Evolutionary conservation across 2,113 vertebrate genomes (phyloP).

Genomic region (Hipposideros armiger): DNA sequence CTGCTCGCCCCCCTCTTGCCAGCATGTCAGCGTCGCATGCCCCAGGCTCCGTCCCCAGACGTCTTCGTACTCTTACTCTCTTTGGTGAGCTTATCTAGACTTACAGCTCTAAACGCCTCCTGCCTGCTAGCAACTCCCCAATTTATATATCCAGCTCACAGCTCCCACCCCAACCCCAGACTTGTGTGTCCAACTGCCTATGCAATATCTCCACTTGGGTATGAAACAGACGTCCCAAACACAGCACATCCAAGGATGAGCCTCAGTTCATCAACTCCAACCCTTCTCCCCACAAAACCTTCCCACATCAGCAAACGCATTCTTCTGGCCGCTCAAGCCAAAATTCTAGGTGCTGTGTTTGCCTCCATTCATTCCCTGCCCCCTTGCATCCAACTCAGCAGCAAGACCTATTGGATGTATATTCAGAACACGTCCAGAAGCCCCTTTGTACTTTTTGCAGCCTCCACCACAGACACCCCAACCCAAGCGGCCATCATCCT

Average conservation of each 20-base stretch:
- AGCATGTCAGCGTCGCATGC: accelerated
- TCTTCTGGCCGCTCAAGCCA: background rate
- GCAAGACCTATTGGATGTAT: background rate
- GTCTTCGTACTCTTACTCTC: background rate
- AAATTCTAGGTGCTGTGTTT: background rate
- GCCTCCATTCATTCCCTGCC: background rate
- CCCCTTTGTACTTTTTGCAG: background rate
- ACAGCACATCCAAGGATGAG: background rate
- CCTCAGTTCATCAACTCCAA: background rate
- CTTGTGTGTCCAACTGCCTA: background rate
- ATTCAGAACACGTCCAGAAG: background rate
- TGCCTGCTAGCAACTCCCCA: background rate
- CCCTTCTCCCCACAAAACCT: background rate
- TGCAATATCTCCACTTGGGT: background rate
- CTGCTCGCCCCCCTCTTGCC: background rate
- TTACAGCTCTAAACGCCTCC: background rate
- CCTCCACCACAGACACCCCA: background rate
- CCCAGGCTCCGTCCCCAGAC: too few species aligned
- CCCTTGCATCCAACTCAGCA: background rate
- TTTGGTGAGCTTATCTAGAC: background rate
- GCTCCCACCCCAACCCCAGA: background rate
- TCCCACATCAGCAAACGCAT: background rate
- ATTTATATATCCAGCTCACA: background rate
- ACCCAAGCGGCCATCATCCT: too few species aligned
- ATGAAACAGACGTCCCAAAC: background rate